Percentiles rank a stretch among this genome's conserved stretches.
phyloP scores from a whole-genome alignment of 2,888 invertebrate species.

The Apamea epomidion region DNA sequence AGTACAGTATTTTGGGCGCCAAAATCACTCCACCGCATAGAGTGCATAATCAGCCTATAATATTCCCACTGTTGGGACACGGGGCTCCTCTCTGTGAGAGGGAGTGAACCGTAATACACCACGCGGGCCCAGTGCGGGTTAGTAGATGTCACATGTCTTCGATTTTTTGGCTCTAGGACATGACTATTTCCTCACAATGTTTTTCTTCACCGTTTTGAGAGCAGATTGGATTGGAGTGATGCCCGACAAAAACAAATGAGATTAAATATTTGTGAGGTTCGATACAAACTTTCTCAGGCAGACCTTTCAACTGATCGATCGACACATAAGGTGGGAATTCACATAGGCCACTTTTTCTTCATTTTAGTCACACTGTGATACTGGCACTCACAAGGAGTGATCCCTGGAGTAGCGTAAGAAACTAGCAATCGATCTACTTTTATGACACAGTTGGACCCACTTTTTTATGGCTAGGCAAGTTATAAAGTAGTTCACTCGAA shows the following conservation, averaged over 20 bases:
- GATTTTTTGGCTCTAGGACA: neutral
- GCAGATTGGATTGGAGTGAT: neutral
- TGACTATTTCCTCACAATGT: neutral
- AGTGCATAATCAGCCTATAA: neutral
- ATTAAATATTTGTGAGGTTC: neutral
- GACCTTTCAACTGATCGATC: neutral
- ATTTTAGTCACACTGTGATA: constrained; percentile 11
- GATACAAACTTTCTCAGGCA: neutral
- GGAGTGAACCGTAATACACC: neutral
- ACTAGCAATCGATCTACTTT: constrained; percentile 54
- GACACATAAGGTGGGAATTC: neutral
- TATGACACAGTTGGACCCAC: constrained; percentile 35
- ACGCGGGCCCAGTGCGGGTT: neutral
- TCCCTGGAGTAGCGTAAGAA: constrained; percentile 36
- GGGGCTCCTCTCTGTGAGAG: too few species aligned
- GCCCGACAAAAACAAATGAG: neutral
- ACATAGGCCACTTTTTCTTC: constrained; percentile 13
- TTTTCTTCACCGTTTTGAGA: neutral
- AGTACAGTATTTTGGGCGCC: neutral
- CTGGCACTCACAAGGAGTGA: constrained; percentile 18
- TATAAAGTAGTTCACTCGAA: constrained; percentile 34
- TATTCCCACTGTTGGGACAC: neutral
- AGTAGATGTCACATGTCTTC: neutral
- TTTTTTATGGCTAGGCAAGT: constrained; percentile 32
- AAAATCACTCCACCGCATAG: neutral